Evolutionary conservation across 2,797 vertebrate genomes (phyloP).

Genomic region (Urophycis tenuis): DNA sequence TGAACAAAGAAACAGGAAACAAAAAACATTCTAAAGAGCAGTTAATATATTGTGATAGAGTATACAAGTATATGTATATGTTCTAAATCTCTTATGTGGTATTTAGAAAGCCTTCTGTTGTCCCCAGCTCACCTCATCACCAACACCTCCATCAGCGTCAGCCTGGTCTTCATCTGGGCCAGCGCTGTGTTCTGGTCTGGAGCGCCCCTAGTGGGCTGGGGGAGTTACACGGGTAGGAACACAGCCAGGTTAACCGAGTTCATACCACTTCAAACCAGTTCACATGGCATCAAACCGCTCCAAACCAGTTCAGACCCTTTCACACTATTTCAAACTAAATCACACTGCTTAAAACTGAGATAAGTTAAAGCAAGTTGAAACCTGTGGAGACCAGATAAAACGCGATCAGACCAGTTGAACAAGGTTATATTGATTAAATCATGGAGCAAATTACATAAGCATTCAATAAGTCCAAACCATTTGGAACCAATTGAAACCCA

Average conservation of each 20-base stretch:
- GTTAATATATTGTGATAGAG: too few relatives aligned
- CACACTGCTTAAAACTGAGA: too few relatives aligned
- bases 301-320: background rate
- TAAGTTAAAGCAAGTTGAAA: background rate
- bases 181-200: slow-evolving; percentile 77
- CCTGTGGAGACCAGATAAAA: background rate
- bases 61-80: too few relatives aligned
- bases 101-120: background rate
- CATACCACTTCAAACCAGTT: background rate
- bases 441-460: too few relatives aligned
- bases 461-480: too few relatives aligned
- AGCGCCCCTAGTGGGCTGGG: slow-evolving; percentile 78
- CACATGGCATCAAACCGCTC: background rate
- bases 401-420: too few relatives aligned
- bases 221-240: slow-evolving; percentile 74
- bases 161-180: slow-evolving; percentile 73
- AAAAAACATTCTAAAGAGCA: too few relatives aligned
- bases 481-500: too few relatives aligned
- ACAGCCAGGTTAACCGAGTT: background rate
- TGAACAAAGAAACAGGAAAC: too few relatives aligned
- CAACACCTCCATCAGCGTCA: slow-evolving; percentile 59
- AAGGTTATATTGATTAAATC: too few relatives aligned
- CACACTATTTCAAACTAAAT: too few relatives aligned
- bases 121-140: slow-evolving; percentile 69
- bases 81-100: too few relatives aligned